Percentiles rank a stretch among this genome's conserved stretches.
phyloP scores from a whole-genome alignment of 2,797 vertebrate genomes.

The Onychomys leucogaster region DNA sequence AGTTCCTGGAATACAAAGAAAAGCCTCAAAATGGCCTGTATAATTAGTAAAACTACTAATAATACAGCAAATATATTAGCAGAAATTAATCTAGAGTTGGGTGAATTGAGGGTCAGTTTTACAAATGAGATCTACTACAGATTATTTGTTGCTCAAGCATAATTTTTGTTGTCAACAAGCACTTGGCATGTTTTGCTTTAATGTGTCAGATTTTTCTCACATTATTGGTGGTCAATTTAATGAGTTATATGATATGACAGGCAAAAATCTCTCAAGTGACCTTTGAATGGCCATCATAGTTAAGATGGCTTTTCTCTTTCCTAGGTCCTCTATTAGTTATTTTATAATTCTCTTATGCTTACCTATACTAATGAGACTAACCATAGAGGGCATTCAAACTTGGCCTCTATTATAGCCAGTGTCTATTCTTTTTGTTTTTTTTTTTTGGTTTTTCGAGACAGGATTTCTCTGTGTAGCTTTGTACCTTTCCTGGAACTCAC shows the following conservation, averaged over 20 bases:
- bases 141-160: not conserved
- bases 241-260: not conserved
- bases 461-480: no score
- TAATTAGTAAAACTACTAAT: not conserved
- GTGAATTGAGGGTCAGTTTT: not conserved
- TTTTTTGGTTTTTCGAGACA: no score
- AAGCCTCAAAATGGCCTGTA: not conserved
- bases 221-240: not conserved
- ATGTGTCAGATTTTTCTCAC: not conserved
- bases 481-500: no score
- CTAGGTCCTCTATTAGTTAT: not conserved
- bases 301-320: not conserved
- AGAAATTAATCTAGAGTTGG: not conserved
- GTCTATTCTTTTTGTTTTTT: not conserved
- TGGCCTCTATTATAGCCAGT: not conserved
- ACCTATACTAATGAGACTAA: not conserved
- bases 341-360: not conserved
- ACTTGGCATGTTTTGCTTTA: not conserved
- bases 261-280: not conserved
- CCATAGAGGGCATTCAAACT: not conserved
- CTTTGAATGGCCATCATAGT: not conserved
- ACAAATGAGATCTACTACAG: not conserved
- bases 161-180: not conserved
- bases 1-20: not conserved
- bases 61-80: not conserved